These are phyloP conservation scores for Dexiosoma caninum DNA, from an alignment of 2,888 invertebrate genomes.

Conservation along the genomic window DNA sequence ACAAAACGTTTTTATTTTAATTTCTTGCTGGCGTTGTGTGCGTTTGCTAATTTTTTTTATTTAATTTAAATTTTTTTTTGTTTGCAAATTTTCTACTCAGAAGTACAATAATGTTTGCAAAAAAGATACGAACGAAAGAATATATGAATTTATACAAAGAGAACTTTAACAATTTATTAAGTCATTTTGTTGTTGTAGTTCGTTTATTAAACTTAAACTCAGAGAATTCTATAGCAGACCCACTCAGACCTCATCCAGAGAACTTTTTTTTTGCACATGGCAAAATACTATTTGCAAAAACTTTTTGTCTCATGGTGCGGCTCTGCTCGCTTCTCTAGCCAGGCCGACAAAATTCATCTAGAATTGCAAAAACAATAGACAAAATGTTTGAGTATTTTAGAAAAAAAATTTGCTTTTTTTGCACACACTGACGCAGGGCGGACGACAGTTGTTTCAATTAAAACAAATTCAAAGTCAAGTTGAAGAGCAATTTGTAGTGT, in stretches of 20 bases:
- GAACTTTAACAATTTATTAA: slow-evolving; percentile 34
- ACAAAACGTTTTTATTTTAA: slow-evolving; percentile 22
- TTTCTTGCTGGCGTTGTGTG: background rate
- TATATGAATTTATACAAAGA: slow-evolving; percentile 6
- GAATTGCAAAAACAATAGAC: slow-evolving; percentile 21
- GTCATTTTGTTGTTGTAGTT: background rate
- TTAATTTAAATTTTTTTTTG: slow-evolving; percentile 11
- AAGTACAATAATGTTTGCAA: slow-evolving; percentile 22
- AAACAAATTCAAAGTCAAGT: slow-evolving; percentile 62
- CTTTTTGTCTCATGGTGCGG: slow-evolving; percentile 13
- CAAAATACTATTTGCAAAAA: slow-evolving; percentile 30
- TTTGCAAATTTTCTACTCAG: slow-evolving; percentile 32
- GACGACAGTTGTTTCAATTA: slow-evolving; percentile 25
- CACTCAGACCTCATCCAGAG: background rate
- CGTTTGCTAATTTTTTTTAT: background rate
- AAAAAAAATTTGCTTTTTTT: background rate
- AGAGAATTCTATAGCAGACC: slow-evolving; percentile 13
- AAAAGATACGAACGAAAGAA: no score
- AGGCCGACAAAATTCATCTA: background rate
- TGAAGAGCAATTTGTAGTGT: slow-evolving; percentile 59
- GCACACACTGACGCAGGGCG: background rate
- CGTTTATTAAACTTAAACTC: background rate
- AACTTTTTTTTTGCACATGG: slow-evolving; percentile 22
- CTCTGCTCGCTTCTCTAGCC: background rate
- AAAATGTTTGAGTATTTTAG: background rate